phyloP scores from a whole-genome alignment of 2,888 invertebrate species.

The Troides aeacus region DNA sequence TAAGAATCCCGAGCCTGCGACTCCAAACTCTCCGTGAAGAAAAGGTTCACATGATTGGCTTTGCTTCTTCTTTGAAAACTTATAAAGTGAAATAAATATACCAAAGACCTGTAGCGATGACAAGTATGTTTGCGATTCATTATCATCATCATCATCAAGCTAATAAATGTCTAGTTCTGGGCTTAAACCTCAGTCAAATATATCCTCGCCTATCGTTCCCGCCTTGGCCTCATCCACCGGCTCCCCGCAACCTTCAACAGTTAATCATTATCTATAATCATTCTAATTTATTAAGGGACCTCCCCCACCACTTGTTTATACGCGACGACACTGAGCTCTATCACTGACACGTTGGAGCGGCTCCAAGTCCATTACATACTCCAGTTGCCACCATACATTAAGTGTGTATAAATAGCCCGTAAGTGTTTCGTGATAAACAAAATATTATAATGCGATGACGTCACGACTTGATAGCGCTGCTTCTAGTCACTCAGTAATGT shows the following conservation, averaged over 20 bases:
- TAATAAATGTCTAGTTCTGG: not conserved
- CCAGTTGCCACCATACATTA: constrained; percentile 23
- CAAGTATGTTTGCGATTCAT: too few relatives aligned
- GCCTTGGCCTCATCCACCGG: not conserved
- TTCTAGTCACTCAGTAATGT: not conserved
- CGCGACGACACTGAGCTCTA: constrained; percentile 13
- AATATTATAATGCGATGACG: constrained; percentile 20
- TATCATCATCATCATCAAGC: too few relatives aligned
- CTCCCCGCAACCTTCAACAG: not conserved
- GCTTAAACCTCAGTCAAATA: not conserved
- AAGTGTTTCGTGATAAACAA: constrained; percentile 21
- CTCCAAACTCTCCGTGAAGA: too few relatives aligned
- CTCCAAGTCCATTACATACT: constrained; percentile 18
- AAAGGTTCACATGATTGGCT: too few relatives aligned
- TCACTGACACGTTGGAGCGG: constrained; percentile 11
- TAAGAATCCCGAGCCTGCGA: too few relatives aligned
- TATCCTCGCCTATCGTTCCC: not conserved
- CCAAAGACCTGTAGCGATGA: too few relatives aligned
- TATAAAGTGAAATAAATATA: too few relatives aligned
- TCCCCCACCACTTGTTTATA: constrained; percentile 11
- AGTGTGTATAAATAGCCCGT: constrained; percentile 16
- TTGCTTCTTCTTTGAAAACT: too few relatives aligned
- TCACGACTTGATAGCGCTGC: not conserved
- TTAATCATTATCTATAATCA: not conserved
- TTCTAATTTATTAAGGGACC: constrained; percentile 1